Base-by-base conservation (phyloP, 2,888 invertebrate genomes). In the Xestia ashworthii region DNA sequence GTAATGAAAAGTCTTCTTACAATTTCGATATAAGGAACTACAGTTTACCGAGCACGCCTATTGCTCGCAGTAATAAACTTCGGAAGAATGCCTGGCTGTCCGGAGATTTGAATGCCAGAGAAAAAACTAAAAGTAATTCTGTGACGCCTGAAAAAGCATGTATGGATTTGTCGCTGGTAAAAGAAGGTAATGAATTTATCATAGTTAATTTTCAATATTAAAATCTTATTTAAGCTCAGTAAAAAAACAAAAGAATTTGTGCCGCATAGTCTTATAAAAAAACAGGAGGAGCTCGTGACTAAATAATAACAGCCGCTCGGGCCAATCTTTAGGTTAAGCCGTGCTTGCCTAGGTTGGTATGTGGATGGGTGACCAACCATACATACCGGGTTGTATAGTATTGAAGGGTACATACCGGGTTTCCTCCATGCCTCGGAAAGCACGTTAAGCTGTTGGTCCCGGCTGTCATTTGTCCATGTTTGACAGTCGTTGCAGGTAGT, bases 31-130 rank as follows among this genome's bases (percentile, higher is more conserved):
- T 97, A 80, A 94, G 94, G 85, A 96, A 97, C 81, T 96, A 95
- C 67, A 96, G 95, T 87, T 92, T 97, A 80, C 97, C 97, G 1
- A 92, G 93, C 0, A 97, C 97, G 11, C 97, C 97, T 1, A 97
- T 97, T 76, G 97, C 97, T 8, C 92, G 97, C 11, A 97, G 96
- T 86, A 97, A 97, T 80, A 97, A 97, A 85, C 90, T 97, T 83
- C 94, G 97, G 83, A 96, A 95, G 82, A 97, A 97, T 76, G 97
- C 97, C 14, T 97, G 97, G 97, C 91, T 97, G 1, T 96, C 97
- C 2, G 97, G 97, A 16, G 96, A 96, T 67, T 81, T 95, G 55
- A 90, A 88, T 64, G 82, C 87, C 0, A 88, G 87, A 22, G 90
- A 89, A 12, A 81, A 80, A 46, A 50, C n/a, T 67, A 75, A 74